Percentiles rank a stretch among this genome's conserved stretches.
phyloP scores from a whole-genome alignment of 53 echinoderm and acorn worm genomes.

The Holothuria scabra region DNA sequence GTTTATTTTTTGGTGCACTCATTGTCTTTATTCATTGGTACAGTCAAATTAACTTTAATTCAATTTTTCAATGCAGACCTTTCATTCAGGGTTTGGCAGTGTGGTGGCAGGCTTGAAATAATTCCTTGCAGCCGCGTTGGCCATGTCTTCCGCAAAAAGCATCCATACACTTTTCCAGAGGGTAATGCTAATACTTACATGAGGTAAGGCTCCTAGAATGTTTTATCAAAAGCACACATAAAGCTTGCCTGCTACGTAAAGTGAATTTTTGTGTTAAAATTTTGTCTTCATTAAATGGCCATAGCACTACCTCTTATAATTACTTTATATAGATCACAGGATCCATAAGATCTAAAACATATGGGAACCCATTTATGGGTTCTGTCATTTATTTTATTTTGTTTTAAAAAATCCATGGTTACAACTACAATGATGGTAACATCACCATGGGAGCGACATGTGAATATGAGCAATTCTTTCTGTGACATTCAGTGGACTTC shows the following conservation, averaged over 20 bases:
- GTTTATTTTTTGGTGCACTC: too few species aligned
- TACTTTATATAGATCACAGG: too few species aligned
- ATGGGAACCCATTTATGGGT: too few species aligned
- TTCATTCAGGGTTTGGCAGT: slow-evolving; percentile 95
- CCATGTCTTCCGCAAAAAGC: slow-evolving; percentile 96
- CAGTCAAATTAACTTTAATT: too few species aligned
- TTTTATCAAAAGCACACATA: not conserved
- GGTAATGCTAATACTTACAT: slow-evolving; percentile 94
- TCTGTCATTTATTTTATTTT: too few species aligned
- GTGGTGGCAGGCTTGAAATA: slow-evolving; percentile 91
- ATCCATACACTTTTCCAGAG: slow-evolving; percentile 94
- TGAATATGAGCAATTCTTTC: too few species aligned
- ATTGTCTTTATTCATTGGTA: too few species aligned
- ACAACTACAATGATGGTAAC: too few species aligned
- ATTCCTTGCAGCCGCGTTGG: slow-evolving; percentile 93
- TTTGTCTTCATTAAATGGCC: not conserved
- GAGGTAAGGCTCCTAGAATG: slow-evolving; percentile 56
- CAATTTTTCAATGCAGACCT: slow-evolving; percentile 62
- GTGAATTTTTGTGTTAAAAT: not conserved
- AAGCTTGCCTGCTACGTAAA: not conserved
- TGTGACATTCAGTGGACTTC: too few species aligned
- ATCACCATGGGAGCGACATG: too few species aligned
- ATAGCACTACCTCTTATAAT: not conserved
- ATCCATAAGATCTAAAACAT: too few species aligned
- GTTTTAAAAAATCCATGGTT: too few species aligned